A percentile compares a stretch with the other conserved stretches of the same genome.
These are phyloP conservation scores for Dolichotis patagonum DNA, from an alignment of 2,113 vertebrate species.

Conservation along the genomic window DNA sequence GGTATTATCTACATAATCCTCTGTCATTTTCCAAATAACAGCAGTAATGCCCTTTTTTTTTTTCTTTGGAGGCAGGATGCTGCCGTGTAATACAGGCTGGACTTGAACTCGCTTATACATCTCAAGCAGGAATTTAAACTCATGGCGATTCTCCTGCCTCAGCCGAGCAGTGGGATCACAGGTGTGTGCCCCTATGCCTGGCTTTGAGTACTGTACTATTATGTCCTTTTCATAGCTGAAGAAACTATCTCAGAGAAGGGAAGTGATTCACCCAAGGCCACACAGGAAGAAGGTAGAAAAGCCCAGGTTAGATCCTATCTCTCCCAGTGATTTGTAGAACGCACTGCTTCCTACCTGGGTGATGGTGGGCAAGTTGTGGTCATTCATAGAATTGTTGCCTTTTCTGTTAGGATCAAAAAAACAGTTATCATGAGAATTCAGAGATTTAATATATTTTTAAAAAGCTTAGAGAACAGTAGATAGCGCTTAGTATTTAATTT, in stretches of 20 bases:
- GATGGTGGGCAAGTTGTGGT: neutral
- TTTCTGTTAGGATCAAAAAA: neutral
- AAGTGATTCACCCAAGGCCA: neutral
- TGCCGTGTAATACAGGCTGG: too few species aligned
- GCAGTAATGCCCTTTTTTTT: too few species aligned
- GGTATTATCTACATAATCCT: neutral
- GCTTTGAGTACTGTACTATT: too few species aligned
- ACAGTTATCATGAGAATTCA: neutral
- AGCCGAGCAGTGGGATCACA: too few species aligned
- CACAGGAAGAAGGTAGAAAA: neutral
- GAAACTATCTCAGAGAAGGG: neutral
- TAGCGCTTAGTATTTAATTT: neutral
- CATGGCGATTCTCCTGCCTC: too few species aligned
- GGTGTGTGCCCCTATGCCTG: too few species aligned
- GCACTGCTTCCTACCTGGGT: neutral
- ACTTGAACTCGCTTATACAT: too few species aligned
- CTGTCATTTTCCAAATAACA: neutral
- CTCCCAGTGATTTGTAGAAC: neutral
- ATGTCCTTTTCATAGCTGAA: constrained; percentile 12
- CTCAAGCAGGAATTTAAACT: neutral
- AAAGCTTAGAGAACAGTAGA: neutral
- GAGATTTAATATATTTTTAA: neutral
- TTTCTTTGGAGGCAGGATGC: too few species aligned
- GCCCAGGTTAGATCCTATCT: neutral
- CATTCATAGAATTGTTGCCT: neutral